phyloP scores from a whole-genome alignment of 64 coral and sea anemone genomes.

The Porites australiensis region DNA sequence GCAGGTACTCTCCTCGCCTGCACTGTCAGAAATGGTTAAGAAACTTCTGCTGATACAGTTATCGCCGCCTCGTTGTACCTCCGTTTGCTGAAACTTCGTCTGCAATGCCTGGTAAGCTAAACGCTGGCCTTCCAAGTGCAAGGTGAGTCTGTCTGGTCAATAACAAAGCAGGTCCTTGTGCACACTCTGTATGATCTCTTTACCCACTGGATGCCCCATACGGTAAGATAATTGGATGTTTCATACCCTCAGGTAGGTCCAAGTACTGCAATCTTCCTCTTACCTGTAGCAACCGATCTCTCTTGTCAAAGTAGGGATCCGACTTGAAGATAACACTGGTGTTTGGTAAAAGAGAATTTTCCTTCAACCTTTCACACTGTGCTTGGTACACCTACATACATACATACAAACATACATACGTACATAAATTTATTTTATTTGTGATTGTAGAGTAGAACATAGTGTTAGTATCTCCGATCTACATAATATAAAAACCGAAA shows the following conservation, averaged over 20 bases:
- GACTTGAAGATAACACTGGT: neutral
- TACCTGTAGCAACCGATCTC: neutral
- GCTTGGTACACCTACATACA: too few species aligned
- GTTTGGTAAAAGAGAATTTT: too few species aligned
- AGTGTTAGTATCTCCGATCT: neutral
- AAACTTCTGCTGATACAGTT: slow-evolving; percentile 1
- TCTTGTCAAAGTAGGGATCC: neutral
- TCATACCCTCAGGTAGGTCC: neutral
- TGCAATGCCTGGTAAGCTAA: neutral
- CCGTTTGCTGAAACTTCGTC: neutral
- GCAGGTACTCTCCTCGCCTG: neutral
- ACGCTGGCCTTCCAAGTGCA: slow-evolving; percentile 10
- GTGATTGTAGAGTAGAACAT: too few species aligned
- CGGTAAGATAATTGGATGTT: neutral
- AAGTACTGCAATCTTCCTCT: neutral
- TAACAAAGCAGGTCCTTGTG: too few species aligned
- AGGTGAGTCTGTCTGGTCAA: neutral
- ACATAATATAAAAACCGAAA: too few species aligned
- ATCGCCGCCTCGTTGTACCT: neutral
- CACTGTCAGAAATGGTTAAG: slow-evolving; percentile 35
- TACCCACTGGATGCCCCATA: neutral
- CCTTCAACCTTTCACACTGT: too few species aligned
- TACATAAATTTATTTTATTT: too few species aligned
- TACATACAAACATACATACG: too few species aligned
- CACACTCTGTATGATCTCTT: neutral